Percentiles rank a stretch among this genome's conserved stretches.
phyloP scores from a whole-genome alignment of 2,888 invertebrate genomes.

The Apocheima hispidaria region DNA sequence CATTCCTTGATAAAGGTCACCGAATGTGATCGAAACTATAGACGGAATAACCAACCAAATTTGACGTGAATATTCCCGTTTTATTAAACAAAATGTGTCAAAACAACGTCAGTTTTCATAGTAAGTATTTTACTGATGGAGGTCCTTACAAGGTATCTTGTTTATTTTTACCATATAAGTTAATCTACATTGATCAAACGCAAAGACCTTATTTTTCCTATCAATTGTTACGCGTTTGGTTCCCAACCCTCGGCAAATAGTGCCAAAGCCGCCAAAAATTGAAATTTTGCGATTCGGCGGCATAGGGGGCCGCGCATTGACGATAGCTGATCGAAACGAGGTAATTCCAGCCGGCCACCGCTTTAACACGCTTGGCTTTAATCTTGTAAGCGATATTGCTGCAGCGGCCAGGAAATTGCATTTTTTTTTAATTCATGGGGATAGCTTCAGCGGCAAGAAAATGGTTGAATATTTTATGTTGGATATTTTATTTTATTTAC shows the following conservation, averaged over 20 bases:
- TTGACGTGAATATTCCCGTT: too few relatives aligned
- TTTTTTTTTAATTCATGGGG: conserved; percentile 6
- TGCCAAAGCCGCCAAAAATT: not conserved
- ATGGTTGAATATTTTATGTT: not conserved
- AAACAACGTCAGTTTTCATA: too few relatives aligned
- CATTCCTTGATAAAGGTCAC: too few relatives aligned
- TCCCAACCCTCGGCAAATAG: not conserved
- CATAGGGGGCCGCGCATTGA: conserved; percentile 1
- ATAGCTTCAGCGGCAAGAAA: not conserved
- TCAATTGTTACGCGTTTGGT: not conserved
- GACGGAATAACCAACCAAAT: too few relatives aligned
- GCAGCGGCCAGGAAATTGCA: conserved; percentile 11
- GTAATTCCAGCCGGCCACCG: conserved; percentile 8
- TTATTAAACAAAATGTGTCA: too few relatives aligned
- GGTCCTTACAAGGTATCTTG: not conserved
- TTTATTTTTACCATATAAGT: too few relatives aligned
- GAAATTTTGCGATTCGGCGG: not conserved
- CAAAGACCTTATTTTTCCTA: not conserved
- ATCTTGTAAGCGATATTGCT: conserved; percentile 17
- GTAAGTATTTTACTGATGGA: too few relatives aligned
- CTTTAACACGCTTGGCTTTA: conserved; percentile 13
- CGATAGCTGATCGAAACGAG: not conserved
- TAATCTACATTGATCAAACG: too few relatives aligned
- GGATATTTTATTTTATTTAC: too few relatives aligned
- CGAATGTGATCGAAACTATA: too few relatives aligned